Evolutionary conservation across 1,140 invertebrate species (phyloP).

Genomic region (Dolichoris vasculosae): DNA sequence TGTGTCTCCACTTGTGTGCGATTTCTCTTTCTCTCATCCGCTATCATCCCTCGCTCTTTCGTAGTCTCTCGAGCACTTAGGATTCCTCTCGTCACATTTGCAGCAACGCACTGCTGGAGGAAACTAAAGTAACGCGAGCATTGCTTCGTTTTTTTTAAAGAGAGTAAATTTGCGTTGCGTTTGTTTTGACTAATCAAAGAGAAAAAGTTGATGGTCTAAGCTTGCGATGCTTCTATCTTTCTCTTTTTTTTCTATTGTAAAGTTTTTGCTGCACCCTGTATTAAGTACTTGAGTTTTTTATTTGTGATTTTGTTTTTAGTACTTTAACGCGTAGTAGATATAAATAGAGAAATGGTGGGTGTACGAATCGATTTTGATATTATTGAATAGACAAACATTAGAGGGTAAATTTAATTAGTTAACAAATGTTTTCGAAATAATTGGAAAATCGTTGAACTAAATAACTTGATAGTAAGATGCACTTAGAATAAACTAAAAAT

Average conservation of each 20-base stretch:
- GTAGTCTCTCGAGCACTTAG: not conserved
- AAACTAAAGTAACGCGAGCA: not conserved
- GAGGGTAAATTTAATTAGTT: not conserved
- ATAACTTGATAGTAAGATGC: too few relatives aligned
- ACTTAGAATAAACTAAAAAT: not conserved
- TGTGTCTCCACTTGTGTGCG: not conserved
- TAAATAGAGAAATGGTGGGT: too few relatives aligned
- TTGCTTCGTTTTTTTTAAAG: not conserved
- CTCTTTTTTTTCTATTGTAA: not conserved
- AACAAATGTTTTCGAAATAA: not conserved
- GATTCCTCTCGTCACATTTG: not conserved
- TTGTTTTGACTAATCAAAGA: slow-evolving; percentile 9
- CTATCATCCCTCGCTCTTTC: too few relatives aligned
- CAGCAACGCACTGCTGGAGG: not conserved
- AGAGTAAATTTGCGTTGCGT: not conserved
- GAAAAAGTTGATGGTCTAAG: slow-evolving; percentile 5
- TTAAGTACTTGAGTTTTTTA: not conserved
- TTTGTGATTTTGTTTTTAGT: not conserved
- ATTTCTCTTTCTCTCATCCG: not conserved
- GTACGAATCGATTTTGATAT: not conserved
- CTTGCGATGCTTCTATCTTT: not conserved
- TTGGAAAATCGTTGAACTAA: not conserved
- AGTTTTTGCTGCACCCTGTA: not conserved
- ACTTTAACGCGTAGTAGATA: not conserved
- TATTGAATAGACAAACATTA: not conserved